Evolutionary conservation across 2,113 vertebrate species (phyloP).

Genomic region (Anarrhichthys ocellatus): DNA sequence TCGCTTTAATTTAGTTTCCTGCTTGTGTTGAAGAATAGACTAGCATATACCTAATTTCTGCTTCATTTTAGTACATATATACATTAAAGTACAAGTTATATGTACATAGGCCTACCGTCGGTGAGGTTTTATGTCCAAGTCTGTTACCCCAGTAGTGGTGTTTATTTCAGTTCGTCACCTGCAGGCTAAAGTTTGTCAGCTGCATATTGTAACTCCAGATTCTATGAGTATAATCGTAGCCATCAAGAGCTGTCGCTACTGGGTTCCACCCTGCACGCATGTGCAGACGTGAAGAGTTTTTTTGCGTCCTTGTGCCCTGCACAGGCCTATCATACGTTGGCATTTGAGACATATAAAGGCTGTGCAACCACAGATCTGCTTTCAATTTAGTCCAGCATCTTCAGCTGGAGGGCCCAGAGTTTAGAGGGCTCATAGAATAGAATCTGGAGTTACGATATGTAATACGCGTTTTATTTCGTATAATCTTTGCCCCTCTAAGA

Average conservation of each 20-base stretch:
- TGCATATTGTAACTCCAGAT: background rate
- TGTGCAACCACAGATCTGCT: background rate
- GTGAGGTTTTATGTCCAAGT: too few species aligned
- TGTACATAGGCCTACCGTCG: background rate
- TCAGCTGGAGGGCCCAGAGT: background rate
- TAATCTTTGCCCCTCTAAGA: too few species aligned
- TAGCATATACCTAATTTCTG: too few species aligned
- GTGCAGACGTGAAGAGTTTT: background rate
- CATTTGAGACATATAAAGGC: background rate
- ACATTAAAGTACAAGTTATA: background rate
- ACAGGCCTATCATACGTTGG: background rate
- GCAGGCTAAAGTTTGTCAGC: background rate
- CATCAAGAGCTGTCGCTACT: background rate
- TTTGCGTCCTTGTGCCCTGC: too few species aligned
- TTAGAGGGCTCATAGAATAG: too few species aligned
- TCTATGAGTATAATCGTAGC: background rate
- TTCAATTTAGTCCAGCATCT: background rate
- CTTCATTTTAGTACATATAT: background rate
- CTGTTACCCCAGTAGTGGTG: background rate
- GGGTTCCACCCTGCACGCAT: background rate
- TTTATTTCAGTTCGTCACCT: background rate
- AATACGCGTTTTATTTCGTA: too few species aligned
- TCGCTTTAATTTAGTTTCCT: background rate
- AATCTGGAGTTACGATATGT: too few species aligned
- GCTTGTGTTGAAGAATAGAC: background rate